Conservation (phyloP, 2,797 vertebrate species). For the Schizothorax lantsangensis region DNA sequence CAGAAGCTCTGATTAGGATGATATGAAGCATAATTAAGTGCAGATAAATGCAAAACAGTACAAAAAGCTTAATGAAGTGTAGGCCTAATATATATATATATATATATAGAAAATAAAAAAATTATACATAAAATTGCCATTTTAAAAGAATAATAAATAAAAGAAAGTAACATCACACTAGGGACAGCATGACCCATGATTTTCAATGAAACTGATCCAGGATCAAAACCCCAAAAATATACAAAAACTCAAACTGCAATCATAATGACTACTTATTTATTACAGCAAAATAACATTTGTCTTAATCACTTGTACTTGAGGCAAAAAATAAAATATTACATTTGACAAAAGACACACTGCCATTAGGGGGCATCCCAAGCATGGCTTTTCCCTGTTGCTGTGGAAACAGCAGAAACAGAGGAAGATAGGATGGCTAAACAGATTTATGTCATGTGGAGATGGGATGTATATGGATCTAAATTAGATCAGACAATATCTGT, state of each 20-base stretch:
- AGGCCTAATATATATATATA: not conserved
- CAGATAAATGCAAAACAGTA: not conserved
- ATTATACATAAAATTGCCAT: not conserved
- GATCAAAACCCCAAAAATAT: not conserved
- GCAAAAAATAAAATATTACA: not conserved
- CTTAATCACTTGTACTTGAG: not conserved
- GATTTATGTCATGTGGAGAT: not conserved
- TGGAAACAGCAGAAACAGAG: slow-evolving; percentile 43
- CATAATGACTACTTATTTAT: slow-evolving; percentile 46
- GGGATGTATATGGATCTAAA: not conserved
- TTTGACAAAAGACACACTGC: slow-evolving; percentile 74
- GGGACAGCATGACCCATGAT: slow-evolving; percentile 52
- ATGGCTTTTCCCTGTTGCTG: slow-evolving; percentile 74
- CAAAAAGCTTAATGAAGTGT: not conserved
- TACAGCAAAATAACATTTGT: slow-evolving; percentile 32
- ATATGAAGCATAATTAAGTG: not conserved
- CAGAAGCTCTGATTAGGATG: not conserved
- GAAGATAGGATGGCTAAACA: not conserved
- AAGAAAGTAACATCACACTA: slow-evolving; percentile 5
- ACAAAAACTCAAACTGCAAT: not conserved
- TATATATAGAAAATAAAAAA: not conserved
- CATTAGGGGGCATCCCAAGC: slow-evolving; percentile 87
- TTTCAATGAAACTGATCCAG: not conserved
- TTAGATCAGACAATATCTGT: not conserved
- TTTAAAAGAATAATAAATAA: not conserved